These are phyloP conservation scores for Glyptemys insculpta DNA, from an alignment of 2,797 vertebrate species.

Conservation along the genomic window DNA sequence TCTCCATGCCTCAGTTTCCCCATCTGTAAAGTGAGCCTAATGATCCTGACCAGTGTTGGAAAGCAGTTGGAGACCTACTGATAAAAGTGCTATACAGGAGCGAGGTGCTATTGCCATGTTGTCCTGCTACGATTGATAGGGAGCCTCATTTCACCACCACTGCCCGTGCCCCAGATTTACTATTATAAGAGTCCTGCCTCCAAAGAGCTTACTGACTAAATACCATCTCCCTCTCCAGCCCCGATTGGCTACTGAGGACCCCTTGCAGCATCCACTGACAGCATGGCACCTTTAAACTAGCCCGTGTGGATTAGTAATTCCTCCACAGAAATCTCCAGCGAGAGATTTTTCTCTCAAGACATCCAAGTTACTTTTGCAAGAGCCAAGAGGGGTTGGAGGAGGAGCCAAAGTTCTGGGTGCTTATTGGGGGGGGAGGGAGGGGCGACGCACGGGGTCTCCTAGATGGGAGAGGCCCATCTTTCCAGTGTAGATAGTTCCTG, in stretches of 20 bases:
- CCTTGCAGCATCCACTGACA: neutral
- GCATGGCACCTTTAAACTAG: neutral
- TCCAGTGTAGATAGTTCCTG: neutral
- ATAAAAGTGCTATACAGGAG: neutral
- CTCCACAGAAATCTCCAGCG: neutral
- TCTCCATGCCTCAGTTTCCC: neutral
- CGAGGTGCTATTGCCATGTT: neutral
- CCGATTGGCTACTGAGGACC: neutral
- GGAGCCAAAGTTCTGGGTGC: neutral
- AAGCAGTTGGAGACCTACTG: neutral
- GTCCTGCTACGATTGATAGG: neutral
- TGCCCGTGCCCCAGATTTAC: neutral
- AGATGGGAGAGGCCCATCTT: neutral
- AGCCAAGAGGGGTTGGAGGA: neutral
- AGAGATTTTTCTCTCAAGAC: neutral
- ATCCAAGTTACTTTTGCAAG: neutral
- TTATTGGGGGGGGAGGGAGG: too few species aligned
- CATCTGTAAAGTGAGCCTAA: neutral
- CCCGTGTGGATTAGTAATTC: neutral
- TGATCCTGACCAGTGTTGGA: neutral
- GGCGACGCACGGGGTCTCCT: neutral
- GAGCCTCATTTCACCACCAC: too few species aligned
- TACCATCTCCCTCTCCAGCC: neutral
- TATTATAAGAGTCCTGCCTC: neutral
- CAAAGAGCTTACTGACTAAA: neutral